These are phyloP conservation scores for Melierax canorus DNA, from an alignment of 2,113 vertebrate species.

Conservation along the genomic window DNA sequence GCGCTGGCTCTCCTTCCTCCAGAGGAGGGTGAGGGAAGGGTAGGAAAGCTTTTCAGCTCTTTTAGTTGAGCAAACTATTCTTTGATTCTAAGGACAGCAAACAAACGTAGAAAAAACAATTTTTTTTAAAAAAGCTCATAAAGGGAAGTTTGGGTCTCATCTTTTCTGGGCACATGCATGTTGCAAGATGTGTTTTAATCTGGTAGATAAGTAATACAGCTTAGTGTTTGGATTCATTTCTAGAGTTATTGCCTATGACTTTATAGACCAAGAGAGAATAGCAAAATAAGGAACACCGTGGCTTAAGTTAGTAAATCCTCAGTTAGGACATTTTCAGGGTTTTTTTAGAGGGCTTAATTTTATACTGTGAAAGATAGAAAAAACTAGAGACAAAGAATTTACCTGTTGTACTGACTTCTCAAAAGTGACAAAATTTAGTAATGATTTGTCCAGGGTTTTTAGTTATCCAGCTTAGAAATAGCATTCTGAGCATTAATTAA, in stretches of 20 bases:
- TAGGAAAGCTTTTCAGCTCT: background rate
- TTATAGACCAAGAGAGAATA: background rate
- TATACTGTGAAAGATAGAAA: background rate
- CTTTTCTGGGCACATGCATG: fast-evolving
- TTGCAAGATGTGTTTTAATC: background rate
- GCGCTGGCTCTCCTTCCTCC: background rate
- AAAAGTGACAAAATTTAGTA: background rate
- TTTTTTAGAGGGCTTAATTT: background rate
- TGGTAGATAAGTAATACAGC: background rate
- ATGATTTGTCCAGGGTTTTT: background rate
- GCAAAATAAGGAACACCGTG: background rate
- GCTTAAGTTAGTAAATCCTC: background rate
- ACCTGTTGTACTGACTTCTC: background rate
- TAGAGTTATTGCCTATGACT: background rate
- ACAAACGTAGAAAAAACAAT: background rate
- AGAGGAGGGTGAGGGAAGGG: background rate
- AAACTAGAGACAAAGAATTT: background rate
- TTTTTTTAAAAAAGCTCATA: background rate
- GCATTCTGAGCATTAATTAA: background rate
- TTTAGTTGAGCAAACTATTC: background rate
- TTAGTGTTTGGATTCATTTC: background rate
- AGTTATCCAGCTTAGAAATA: background rate
- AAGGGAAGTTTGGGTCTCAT: background rate
- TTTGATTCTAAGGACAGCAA: background rate
- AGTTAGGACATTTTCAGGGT: background rate